Conservation (phyloP, 2,797 vertebrate genomes). For the Anas flavirostris region DNA sequence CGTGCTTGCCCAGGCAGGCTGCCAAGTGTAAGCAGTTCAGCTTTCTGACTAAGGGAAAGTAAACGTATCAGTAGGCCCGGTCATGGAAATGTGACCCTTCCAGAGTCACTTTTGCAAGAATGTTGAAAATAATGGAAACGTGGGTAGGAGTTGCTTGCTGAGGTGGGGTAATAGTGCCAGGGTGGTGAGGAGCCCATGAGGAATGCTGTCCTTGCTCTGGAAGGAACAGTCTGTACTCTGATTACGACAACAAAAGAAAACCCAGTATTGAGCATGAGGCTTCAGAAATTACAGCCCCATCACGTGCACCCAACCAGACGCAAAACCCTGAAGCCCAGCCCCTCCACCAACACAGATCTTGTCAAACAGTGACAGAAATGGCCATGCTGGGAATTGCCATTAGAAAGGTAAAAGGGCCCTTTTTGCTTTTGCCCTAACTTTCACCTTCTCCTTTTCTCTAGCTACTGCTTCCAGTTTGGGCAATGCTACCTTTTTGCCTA, state of each 20-base stretch:
- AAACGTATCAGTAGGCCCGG: background rate
- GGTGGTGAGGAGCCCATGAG: slow-evolving; percentile 7
- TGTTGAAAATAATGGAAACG: background rate
- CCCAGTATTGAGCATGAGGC: background rate
- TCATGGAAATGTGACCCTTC: background rate
- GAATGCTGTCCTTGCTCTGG: slow-evolving; percentile 14
- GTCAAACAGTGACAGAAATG: background rate
- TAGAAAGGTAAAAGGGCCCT: background rate
- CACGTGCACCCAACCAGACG: background rate
- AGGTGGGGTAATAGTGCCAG: background rate
- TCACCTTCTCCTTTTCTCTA: background rate
- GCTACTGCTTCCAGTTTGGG: background rate
- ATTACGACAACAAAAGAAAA: background rate
- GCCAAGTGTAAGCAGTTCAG: slow-evolving; percentile 9
- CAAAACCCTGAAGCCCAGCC: background rate
- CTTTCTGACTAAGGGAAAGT: slow-evolving; percentile 39
- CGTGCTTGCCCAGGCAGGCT: background rate
- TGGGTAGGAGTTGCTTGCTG: slow-evolving; percentile 15
- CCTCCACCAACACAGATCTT: background rate
- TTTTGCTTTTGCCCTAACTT: background rate
- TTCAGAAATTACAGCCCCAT: slow-evolving; percentile 10
- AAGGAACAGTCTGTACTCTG: slow-evolving; percentile 37
- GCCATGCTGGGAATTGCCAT: background rate
- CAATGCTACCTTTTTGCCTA: background rate
- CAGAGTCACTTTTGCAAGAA: background rate